Percentiles rank a stretch among this genome's conserved stretches.
Conservation (phyloP, 2,113 vertebrate genomes). For the Chloebia gouldiae region DNA sequence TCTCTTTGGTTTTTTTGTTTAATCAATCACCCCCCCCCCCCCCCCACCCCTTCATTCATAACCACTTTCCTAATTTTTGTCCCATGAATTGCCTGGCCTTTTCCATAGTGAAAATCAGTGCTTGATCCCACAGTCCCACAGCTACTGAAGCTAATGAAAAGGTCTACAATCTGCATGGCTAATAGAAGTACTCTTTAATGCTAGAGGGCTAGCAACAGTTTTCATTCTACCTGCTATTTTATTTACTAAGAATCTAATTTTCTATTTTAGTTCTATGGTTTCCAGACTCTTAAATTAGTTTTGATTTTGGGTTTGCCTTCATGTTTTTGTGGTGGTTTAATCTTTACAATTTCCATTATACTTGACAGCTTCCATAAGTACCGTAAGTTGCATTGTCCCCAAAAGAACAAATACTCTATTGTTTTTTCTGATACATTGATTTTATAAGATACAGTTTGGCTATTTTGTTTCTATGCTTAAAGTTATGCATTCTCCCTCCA, state of each 20-base stretch:
- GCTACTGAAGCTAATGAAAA: background rate
- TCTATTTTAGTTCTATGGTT: background rate
- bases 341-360: background rate
- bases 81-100: background rate
- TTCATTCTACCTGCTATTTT: background rate
- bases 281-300: background rate
- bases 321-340: background rate
- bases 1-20: background rate
- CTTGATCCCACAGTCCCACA: background rate
- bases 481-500: background rate
- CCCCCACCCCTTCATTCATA: background rate
- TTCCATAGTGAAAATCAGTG: background rate
- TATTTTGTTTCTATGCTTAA: background rate
- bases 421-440: background rate
- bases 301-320: background rate
- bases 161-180: background rate
- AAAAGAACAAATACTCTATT: background rate
- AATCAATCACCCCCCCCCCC: background rate
- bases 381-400: background rate
- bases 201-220: background rate
- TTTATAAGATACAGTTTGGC: background rate
- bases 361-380: background rate
- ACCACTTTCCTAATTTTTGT: background rate
- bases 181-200: background rate
- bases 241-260: background rate